phyloP scores from a whole-genome alignment of 2,797 vertebrate genomes.

The Lycodopsis pacificus region DNA sequence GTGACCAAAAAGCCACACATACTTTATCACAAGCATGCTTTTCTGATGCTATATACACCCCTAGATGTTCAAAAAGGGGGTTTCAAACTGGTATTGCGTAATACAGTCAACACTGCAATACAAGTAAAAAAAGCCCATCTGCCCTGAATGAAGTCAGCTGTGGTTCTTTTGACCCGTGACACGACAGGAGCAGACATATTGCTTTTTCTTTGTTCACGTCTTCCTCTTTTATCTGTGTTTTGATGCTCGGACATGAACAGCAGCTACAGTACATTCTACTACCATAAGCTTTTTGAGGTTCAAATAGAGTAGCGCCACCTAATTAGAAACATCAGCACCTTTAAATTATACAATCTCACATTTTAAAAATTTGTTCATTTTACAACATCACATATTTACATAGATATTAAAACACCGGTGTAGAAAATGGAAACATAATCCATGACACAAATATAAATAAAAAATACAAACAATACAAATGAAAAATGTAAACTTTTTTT shows the following conservation, averaged over 20 bases:
- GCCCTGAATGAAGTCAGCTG: conserved; percentile 33
- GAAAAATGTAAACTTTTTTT: conserved; percentile 70
- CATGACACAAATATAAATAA: conserved; percentile 68
- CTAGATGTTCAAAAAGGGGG: conserved; percentile 37
- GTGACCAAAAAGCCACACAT: conserved; percentile 41
- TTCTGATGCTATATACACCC: conserved; percentile 63
- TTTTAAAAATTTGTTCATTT: conserved; percentile 81
- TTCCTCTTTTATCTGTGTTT: conserved; percentile 47
- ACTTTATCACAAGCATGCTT: conserved; percentile 71
- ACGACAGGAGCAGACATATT: conserved; percentile 69
- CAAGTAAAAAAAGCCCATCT: conserved; percentile 49
- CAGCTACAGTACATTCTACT: conserved; percentile 79
- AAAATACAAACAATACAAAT: conserved; percentile 58
- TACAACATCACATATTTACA: conserved; percentile 82
- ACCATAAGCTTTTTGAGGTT: conserved; percentile 70
- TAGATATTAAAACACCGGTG: conserved; percentile 68
- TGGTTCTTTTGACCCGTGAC: conserved; percentile 43
- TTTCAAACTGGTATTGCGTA: conserved; percentile 55
- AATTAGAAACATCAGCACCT: conserved; percentile 83
- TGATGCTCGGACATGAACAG: conserved; percentile 70
- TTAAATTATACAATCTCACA: conserved; percentile 82
- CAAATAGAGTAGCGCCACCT: conserved; percentile 71
- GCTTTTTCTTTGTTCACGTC: conserved; percentile 71
- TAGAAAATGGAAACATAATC: conserved; percentile 76
- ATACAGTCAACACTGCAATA: conserved; percentile 71